Conservation (phyloP, 2,797 vertebrate genomes). For the Decapterus maruadsi region DNA sequence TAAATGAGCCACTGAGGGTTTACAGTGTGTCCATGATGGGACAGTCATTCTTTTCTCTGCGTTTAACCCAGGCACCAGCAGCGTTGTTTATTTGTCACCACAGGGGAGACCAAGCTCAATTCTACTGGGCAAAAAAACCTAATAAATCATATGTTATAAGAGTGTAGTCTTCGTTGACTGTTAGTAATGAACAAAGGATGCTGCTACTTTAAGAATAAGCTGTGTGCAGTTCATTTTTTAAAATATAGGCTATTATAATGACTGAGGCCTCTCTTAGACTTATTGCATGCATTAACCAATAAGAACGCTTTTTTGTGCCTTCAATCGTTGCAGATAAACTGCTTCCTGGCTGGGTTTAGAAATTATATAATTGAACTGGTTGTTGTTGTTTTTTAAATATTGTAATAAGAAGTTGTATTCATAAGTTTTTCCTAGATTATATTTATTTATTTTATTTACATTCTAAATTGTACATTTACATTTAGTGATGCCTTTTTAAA, state of each 20-base stretch:
- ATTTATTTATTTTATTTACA: too few relatives aligned
- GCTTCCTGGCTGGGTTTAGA: too few relatives aligned
- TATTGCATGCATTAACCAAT: too few relatives aligned
- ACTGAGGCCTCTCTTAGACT: too few relatives aligned
- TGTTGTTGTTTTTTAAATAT: too few relatives aligned
- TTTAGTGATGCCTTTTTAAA: too few relatives aligned
- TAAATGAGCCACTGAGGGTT: conserved; percentile 67
- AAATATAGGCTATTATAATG: neutral
- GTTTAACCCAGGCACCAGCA: conserved; percentile 14
- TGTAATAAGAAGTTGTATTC: too few relatives aligned
- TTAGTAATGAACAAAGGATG: neutral
- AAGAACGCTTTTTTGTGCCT: too few relatives aligned
- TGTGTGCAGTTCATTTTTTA: neutral
- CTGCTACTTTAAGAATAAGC: neutral
- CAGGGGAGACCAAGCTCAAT: conserved; percentile 1
- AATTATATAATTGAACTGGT: too few relatives aligned
- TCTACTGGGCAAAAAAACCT: neutral
- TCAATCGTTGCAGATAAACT: too few relatives aligned
- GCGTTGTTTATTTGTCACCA: neutral
- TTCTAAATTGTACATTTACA: too few relatives aligned
- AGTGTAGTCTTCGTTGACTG: neutral
- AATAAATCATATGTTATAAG: conserved; percentile 24
- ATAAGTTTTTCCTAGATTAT: too few relatives aligned
- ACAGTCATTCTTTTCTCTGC: neutral
- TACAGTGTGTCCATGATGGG: neutral